Percentiles rank a stretch among this genome's conserved stretches.
Evolutionary conservation across 2,113 vertebrate species (phyloP).

Genomic region (Panthera leo): DNA sequence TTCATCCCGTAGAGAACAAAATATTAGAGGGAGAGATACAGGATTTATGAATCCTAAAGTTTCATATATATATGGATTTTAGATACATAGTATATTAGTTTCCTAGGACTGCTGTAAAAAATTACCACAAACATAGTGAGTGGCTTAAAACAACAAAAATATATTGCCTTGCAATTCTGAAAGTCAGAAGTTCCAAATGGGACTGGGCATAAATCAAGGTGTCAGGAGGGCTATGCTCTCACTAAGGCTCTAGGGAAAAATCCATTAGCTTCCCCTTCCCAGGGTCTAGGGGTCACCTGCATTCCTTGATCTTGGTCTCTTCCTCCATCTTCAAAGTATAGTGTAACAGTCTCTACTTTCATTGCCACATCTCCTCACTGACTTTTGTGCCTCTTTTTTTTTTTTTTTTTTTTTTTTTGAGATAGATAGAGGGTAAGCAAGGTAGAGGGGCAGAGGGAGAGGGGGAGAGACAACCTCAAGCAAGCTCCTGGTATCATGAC

Average conservation of each 20-base stretch:
- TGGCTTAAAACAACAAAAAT: not conserved
- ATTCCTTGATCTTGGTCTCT: not conserved
- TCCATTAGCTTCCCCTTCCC: not conserved
- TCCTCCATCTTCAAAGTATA: not conserved
- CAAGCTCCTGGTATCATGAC: too few species aligned
- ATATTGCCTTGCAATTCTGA: not conserved
- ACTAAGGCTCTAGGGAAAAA: not conserved
- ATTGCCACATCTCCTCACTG: not conserved
- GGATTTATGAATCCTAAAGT: not conserved
- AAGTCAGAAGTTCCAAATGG: not conserved
- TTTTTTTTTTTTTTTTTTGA: too few species aligned
- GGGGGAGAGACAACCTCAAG: too few species aligned
- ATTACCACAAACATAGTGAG: not conserved
- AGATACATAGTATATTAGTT: not conserved
- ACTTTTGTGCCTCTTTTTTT: not conserved
- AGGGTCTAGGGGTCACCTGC: not conserved
- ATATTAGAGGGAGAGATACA: not conserved
- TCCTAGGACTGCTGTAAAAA: not conserved
- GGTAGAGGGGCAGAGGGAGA: too few species aligned
- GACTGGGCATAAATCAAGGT: not conserved
- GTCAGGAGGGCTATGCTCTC: rapidly evolving
- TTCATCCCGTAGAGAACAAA: not conserved
- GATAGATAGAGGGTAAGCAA: too few species aligned
- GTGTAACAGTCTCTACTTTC: not conserved
- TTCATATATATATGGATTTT: not conserved